These are phyloP conservation scores for Sinocyclocheilus maitianheensis DNA, from an alignment of 2,113 vertebrate genomes.

Conservation along the genomic window DNA sequence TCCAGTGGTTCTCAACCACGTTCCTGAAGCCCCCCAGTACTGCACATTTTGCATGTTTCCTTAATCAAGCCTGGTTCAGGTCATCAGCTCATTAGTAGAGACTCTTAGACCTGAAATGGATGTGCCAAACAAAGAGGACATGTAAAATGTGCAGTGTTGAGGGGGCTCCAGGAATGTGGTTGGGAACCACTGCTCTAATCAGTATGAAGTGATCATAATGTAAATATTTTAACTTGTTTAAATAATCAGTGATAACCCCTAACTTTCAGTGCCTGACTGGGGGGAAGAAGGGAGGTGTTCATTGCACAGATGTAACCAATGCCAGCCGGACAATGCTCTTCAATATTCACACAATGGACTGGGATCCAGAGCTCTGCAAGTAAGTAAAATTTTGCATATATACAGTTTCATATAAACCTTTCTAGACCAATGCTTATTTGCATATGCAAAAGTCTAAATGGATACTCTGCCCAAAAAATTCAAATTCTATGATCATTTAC, in stretches of 20 bases:
- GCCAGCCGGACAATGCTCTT: slow-evolving; percentile 98
- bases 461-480: neutral
- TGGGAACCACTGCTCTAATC: neutral
- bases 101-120: neutral
- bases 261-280: slow-evolving; percentile 87
- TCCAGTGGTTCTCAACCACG: neutral
- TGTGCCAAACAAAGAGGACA: neutral
- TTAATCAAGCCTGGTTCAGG: no score
- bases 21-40: neutral
- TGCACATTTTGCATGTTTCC: no score
- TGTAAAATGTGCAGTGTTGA: neutral
- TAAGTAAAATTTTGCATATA: slow-evolving; percentile 57
- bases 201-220: neutral
- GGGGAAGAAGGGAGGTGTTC: slow-evolving; percentile 85
- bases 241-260: neutral
- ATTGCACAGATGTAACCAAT: slow-evolving; percentile 95
- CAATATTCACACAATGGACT: slow-evolving; percentile 92
- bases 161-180: neutral
- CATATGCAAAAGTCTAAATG: neutral
- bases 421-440: neutral
- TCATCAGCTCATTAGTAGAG: neutral
- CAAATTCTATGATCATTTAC: neutral
- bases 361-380: slow-evolving; percentile 96
- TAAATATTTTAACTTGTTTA: neutral
- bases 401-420: neutral